These are phyloP conservation scores for Bufotes viridis DNA, from an alignment of 2,797 vertebrate genomes.

Conservation along the genomic window DNA sequence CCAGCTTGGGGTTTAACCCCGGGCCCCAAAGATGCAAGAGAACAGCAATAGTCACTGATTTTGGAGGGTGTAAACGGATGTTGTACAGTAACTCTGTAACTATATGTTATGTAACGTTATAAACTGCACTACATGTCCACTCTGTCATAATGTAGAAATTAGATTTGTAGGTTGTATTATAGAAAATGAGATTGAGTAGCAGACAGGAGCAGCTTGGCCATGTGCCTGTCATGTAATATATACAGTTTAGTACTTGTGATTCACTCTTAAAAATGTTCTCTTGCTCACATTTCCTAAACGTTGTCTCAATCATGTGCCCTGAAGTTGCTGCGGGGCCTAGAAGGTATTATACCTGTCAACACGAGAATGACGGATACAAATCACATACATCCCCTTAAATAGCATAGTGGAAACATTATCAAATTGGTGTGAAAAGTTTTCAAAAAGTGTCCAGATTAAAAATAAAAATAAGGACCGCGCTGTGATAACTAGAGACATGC, in stretches of 20 bases:
- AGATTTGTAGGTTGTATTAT: neutral
- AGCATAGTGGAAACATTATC: neutral
- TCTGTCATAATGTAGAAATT: neutral
- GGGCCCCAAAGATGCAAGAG: neutral
- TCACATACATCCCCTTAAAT: neutral
- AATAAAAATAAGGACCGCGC: neutral
- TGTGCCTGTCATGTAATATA: neutral
- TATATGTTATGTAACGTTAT: neutral
- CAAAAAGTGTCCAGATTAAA: neutral
- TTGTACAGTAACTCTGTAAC: neutral
- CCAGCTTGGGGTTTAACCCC: neutral
- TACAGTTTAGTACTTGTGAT: neutral
- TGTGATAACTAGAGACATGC: no score
- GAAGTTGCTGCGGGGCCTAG: neutral
- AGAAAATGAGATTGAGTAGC: neutral
- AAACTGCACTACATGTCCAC: neutral
- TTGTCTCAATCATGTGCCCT: neutral
- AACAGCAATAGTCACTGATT: neutral
- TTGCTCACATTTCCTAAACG: neutral
- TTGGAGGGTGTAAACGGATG: neutral
- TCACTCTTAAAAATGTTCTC: neutral
- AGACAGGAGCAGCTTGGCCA: no score
- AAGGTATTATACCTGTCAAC: neutral
- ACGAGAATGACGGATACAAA: neutral
- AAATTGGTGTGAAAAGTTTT: neutral